Base-by-base conservation (phyloP, 2,888 invertebrate genomes). In the Drosophila falleni region DNA sequence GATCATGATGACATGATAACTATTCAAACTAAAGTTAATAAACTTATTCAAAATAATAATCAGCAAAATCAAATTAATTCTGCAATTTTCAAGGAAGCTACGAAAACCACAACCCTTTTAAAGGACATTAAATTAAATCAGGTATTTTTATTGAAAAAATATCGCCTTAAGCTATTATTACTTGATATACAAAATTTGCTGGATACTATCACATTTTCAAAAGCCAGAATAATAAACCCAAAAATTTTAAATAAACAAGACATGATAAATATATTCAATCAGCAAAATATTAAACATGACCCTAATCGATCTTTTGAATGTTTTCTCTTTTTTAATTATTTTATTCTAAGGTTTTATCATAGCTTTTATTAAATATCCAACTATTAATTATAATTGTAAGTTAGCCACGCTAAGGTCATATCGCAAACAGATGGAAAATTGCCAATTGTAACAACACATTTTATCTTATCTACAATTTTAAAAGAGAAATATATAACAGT, bases 221-320 rank as follows among this genome's bases (percentile, higher is more conserved):
- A 26, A 26, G 26, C 26, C 4, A 26, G 5, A 26, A 5, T 26
- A 26, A 0, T 26, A 3, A 26, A 26, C 1, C 26, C 26, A 26
- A 26, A 26, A 26, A 26, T 26, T 26, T 26, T 26, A 26, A 26
- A 26, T 26, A 26, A 26, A 26, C 26, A 26, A 26, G 26, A 26
- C 26, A 26, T 26, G 26, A 26, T 2, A 26, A 26, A 26, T 3
- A 26, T 26, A 26, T 55, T 55, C 6, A 55, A 55, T 8, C 55
- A 55, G n/a, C 19, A 33, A 55, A 55, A 55, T 5, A 55, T 29
- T 54, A 11, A 54, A 54, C 6, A 51, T 54, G 9, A 54, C 54
- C 1, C 16, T 54, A 54, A 54, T 54, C 15, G 53, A 54, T 29
- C 16, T 42, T 15, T 54, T 31, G 13, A 41, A 54, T 41, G n/a